Conservation (phyloP, 2,113 vertebrate genomes). For the Gorsachius goisagi region DNA sequence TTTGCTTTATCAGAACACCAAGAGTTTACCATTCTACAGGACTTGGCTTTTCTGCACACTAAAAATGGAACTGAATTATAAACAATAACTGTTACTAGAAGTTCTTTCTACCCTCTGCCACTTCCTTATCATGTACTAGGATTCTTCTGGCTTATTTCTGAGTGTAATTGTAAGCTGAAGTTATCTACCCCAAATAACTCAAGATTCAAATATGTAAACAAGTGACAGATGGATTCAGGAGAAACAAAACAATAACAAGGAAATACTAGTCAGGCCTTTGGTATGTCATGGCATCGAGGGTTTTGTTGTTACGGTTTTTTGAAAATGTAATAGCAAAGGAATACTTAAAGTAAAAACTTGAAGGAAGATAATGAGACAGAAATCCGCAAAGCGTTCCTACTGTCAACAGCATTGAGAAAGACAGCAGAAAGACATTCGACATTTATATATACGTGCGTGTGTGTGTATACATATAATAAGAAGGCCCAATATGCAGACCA, state of each 20-base stretch:
- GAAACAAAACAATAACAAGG: constrained; percentile 30
- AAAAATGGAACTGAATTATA: neutral
- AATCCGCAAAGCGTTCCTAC: neutral
- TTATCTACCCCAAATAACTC: neutral
- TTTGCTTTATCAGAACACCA: neutral
- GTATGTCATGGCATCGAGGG: neutral
- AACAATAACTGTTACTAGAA: neutral
- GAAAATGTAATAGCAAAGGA: neutral
- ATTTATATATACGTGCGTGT: too few species aligned
- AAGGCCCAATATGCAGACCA: too few species aligned
- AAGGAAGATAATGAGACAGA: neutral
- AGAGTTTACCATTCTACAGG: neutral
- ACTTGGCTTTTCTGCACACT: neutral
- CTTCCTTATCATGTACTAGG: neutral
- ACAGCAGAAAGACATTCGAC: rapidly evolving
- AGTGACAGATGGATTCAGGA: neutral
- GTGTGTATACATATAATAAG: rapidly evolving
- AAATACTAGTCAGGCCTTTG: constrained; percentile 3
- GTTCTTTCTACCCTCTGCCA: neutral
- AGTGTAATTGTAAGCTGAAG: neutral
- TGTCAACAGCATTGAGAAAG: neutral
- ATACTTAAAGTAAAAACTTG: neutral
- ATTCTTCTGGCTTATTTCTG: neutral
- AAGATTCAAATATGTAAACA: neutral
- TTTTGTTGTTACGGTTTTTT: neutral